A percentile compares a stretch with the other conserved stretches of the same genome.
Evolutionary conservation across 2,888 invertebrate species (phyloP).

Genomic region (Chrysomela aeneicollis): DNA sequence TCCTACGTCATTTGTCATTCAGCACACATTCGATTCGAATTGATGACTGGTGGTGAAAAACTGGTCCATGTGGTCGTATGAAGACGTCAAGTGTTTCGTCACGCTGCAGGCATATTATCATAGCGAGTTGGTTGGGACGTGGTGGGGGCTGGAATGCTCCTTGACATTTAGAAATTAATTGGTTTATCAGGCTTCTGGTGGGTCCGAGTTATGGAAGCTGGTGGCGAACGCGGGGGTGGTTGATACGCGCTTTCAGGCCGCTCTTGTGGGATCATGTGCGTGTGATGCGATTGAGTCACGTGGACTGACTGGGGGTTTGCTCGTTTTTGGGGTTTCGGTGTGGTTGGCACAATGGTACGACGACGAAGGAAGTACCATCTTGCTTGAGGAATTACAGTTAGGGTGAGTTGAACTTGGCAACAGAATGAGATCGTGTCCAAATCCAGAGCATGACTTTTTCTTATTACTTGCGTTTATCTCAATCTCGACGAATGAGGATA

Average conservation of each 20-base stretch:
- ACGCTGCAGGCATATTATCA: conserved; percentile 19
- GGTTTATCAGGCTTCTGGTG: conserved; percentile 38
- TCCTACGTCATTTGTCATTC: conserved; percentile 53
- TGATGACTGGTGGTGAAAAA: conserved; percentile 47
- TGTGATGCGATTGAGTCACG: conserved; percentile 32
- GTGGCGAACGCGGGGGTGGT: too few relatives aligned
- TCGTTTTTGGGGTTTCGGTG: conserved; percentile 26
- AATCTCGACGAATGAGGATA: too few relatives aligned
- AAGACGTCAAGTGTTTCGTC: conserved; percentile 52
- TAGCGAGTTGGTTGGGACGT: conserved; percentile 44
- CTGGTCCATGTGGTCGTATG: conserved; percentile 53
- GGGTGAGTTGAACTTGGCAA: conserved; percentile 16
- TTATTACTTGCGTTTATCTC: too few relatives aligned
- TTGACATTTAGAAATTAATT: conserved; percentile 55
- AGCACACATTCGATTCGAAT: conserved; percentile 40
- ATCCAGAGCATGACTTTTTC: too few relatives aligned
- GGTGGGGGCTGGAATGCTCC: conserved; percentile 50
- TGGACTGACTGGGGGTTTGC: conserved; percentile 26
- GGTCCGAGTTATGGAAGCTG: conserved; percentile 52
- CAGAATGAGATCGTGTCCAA: too few relatives aligned
- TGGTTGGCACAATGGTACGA: conserved; percentile 37
- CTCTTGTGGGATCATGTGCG: conserved; percentile 49
- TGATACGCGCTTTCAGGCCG: conserved; percentile 30
- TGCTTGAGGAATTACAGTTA: conserved; percentile 11
- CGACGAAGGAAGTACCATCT: conserved; percentile 37